phyloP scores from a whole-genome alignment of 1,140 invertebrate genomes.

The Xylocopa sonorina region DNA sequence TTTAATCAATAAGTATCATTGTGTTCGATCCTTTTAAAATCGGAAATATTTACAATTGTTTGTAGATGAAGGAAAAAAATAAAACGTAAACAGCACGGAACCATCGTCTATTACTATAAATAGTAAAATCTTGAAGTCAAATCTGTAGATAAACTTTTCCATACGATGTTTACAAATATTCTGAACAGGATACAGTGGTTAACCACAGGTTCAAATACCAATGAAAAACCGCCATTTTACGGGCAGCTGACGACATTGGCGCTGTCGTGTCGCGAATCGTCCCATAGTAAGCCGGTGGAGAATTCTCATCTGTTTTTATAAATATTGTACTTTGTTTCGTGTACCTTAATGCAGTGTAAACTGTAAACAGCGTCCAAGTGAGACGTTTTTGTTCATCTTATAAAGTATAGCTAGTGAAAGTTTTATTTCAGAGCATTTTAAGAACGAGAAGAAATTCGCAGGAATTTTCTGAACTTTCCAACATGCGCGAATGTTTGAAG shows the following conservation, averaged over 20 bases:
- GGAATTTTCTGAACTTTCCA: constrained; percentile 59
- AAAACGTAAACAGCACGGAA: neutral
- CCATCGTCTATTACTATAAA: neutral
- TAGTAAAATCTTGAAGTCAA: neutral
- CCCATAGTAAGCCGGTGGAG: constrained; percentile 53
- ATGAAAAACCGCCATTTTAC: constrained; percentile 34
- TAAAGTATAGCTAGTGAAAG: neutral
- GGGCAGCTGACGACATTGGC: constrained; percentile 42
- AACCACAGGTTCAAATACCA: constrained; percentile 42
- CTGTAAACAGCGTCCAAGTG: constrained; percentile 2
- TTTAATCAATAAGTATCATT: neutral
- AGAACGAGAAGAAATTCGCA: constrained; percentile 26
- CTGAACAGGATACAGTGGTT: constrained; percentile 23
- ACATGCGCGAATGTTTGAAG: constrained; percentile 73
- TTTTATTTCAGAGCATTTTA: constrained; percentile 1
- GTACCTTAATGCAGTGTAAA: constrained; percentile 23
- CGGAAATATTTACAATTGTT: neutral
- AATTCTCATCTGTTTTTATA: constrained; percentile 69
- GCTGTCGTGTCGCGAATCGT: constrained; percentile 50
- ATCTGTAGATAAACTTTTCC: neutral
- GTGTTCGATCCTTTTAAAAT: neutral
- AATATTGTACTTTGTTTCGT: constrained; percentile 61
- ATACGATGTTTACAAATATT: neutral
- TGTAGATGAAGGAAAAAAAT: neutral
- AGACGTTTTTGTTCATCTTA: constrained; percentile 9